A percentile compares a stretch with the other conserved stretches of the same genome.
Evolutionary conservation across 1,140 invertebrate genomes (phyloP).

Genomic region (Macrosteles quadrilineatus): DNA sequence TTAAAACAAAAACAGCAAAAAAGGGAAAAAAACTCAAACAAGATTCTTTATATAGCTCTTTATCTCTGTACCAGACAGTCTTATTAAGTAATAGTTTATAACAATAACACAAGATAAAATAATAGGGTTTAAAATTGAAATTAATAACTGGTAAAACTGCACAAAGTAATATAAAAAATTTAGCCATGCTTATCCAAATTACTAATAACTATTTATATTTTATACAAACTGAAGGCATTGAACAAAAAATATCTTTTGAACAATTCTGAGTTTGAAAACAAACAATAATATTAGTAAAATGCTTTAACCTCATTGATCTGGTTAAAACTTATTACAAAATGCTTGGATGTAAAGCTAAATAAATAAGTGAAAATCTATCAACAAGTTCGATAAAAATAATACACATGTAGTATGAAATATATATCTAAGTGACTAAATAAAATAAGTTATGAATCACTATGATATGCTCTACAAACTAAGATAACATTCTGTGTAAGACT

Average conservation of each 20-base stretch:
- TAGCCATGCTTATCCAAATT: too few species aligned
- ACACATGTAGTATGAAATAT: not conserved
- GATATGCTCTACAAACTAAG: slow-evolving; percentile 7
- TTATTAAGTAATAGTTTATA: slow-evolving; percentile 17
- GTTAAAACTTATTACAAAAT: too few species aligned
- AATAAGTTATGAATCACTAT: slow-evolving; percentile 11
- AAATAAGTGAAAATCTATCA: not conserved
- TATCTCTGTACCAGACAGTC: slow-evolving; percentile 19
- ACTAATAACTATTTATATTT: too few species aligned
- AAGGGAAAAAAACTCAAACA: too few species aligned
- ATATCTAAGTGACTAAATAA: not conserved
- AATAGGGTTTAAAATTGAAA: slow-evolving; percentile 5
- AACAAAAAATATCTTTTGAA: too few species aligned
- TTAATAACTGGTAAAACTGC: not conserved
- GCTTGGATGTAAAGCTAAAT: slow-evolving; percentile 6
- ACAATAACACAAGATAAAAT: slow-evolving; percentile 17
- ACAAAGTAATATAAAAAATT: not conserved
- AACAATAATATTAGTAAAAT: too few species aligned
- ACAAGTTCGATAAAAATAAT: not conserved
- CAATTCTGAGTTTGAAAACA: too few species aligned
- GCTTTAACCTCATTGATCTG: too few species aligned
- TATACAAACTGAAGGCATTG: not conserved
- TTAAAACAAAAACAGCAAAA: too few species aligned
- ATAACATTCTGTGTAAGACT: slow-evolving; percentile 11
- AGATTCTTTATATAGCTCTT: slow-evolving; percentile 17